These are phyloP conservation scores for Aphaenogaster ashmeadi DNA, from an alignment of 1,140 invertebrate genomes.

Conservation along the genomic window DNA sequence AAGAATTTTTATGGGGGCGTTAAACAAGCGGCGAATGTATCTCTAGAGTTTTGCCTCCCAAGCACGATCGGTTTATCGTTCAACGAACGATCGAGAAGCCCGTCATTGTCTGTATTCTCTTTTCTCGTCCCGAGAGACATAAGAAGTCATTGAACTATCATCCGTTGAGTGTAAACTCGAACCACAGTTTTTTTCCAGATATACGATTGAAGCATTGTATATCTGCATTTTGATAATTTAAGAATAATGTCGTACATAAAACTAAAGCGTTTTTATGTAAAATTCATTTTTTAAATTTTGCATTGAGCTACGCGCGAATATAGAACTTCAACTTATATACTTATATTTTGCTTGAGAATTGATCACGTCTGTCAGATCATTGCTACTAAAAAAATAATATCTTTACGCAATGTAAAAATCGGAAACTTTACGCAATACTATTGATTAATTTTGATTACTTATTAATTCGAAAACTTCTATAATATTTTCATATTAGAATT, in stretches of 20 bases:
- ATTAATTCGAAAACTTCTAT: neutral
- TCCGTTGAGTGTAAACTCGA: neutral
- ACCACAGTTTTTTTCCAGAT: constrained; percentile 13
- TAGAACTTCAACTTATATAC: neutral
- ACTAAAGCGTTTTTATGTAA: neutral
- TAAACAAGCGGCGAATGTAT: constrained; percentile 77
- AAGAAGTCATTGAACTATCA: constrained; percentile 48
- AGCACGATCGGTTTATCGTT: constrained; percentile 76
- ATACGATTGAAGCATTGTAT: constrained; percentile 9
- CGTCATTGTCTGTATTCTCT: constrained; percentile 15
- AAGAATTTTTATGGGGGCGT: constrained; percentile 82
- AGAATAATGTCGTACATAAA: neutral
- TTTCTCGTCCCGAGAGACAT: constrained; percentile 8
- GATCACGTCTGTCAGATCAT: neutral
- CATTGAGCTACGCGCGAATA: neutral
- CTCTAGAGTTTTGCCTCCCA: constrained; percentile 56
- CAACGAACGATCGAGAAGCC: constrained; percentile 70
- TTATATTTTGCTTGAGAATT: neutral
- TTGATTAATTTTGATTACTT: neutral
- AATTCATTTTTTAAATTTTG: neutral
- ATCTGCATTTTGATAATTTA: neutral
- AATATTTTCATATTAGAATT: neutral
- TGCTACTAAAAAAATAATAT: neutral
- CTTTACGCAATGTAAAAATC: neutral
- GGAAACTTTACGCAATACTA: neutral